A percentile compares a stretch with the other conserved stretches of the same genome.
phyloP scores from a whole-genome alignment of 1,140 invertebrate species.

The Ceratina japonica region DNA sequence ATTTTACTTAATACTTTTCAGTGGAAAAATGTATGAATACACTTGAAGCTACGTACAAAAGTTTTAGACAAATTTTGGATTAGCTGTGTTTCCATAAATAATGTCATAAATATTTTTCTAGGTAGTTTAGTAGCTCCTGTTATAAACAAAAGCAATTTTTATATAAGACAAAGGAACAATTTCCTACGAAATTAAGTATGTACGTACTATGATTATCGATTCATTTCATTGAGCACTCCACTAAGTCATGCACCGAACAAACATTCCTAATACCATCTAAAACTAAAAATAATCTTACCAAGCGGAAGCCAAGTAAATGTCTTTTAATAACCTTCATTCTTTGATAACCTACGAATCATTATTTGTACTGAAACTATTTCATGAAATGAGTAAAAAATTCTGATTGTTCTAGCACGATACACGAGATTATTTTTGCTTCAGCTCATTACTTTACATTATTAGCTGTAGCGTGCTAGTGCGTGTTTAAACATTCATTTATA shows the following conservation, averaged over 20 bases:
- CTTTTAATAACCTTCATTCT: conserved; percentile 59
- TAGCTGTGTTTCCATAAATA: too few relatives aligned
- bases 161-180: too few relatives aligned
- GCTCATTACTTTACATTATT: neutral
- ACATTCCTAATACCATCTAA: conserved; percentile 55
- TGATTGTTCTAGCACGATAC: neutral
- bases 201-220: neutral
- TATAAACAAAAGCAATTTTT: too few relatives aligned
- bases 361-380: neutral
- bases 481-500: too few relatives aligned
- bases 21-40: too few relatives aligned
- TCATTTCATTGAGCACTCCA: neutral
- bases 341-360: conserved; percentile 43
- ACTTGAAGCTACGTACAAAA: too few relatives aligned
- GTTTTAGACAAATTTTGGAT: too few relatives aligned
- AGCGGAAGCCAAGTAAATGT: conserved; percentile 53
- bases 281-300: conserved; percentile 37
- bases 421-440: neutral
- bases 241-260: neutral
- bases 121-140: too few relatives aligned
- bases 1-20: too few relatives aligned
- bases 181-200: neutral
- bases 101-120: too few relatives aligned
- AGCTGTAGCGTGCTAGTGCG: too few relatives aligned
- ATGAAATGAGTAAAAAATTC: neutral